Evolutionary conservation across 2,888 invertebrate genomes (phyloP).

Genomic region (Drosophila colorata): DNA sequence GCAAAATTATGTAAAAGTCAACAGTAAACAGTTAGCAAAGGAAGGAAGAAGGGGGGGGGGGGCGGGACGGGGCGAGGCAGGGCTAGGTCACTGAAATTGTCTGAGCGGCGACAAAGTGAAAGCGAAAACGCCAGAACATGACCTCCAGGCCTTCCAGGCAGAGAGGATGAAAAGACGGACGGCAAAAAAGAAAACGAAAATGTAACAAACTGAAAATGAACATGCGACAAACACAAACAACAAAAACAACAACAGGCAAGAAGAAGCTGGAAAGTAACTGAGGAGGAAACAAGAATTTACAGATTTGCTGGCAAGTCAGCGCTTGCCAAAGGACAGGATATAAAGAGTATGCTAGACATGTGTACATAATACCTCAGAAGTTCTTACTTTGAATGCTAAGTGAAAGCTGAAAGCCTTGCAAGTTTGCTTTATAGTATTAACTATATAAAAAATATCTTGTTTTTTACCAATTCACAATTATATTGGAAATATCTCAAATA

Average conservation of each 20-base stretch:
- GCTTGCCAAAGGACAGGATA: neutral
- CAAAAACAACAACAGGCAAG: conserved; percentile 11
- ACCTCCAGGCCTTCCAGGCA: conserved; percentile 60
- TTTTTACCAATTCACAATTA: no score
- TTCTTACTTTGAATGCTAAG: neutral
- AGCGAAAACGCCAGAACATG: conserved; percentile 59
- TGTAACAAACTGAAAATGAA: conserved; percentile 65
- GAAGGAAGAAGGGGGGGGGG: neutral
- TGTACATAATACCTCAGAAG: neutral
- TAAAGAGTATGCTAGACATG: neutral
- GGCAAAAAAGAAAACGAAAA: conserved; percentile 40
- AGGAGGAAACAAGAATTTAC: conserved; percentile 13
- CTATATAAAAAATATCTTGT: no score
- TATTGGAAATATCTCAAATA: no score
- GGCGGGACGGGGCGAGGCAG: conserved; percentile 9
- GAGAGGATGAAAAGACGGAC: conserved; percentile 37
- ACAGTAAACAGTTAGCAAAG: conserved; percentile 51
- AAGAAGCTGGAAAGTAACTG: conserved; percentile 4
- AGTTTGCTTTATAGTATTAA: neutral
- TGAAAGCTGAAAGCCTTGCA: no score
- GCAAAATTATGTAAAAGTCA: conserved; percentile 78
- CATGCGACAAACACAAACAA: conserved; percentile 46
- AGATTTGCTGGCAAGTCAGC: conserved; percentile 8
- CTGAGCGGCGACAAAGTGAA: conserved; percentile 65
- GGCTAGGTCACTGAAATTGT: conserved; percentile 60